Base-by-base conservation (phyloP, 2,113 vertebrate species). In the Pteronura brasiliensis region DNA sequence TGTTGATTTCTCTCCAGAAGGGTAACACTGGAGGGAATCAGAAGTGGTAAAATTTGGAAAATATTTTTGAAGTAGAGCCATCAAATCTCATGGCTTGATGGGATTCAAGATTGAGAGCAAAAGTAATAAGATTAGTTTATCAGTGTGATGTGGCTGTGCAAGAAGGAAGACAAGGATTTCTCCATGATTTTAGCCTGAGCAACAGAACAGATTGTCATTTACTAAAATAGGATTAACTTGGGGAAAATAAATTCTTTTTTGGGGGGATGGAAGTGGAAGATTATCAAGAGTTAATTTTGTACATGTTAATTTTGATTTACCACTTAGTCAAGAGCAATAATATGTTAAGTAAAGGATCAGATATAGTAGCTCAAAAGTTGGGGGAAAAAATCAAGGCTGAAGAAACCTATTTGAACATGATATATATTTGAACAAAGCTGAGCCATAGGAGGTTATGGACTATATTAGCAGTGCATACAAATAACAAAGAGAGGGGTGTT, bases 1-100 rank as follows among this genome's bases (percentile, higher is more conserved):
- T 74, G 74, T 4, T 69, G 14, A 93, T 42, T 42, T 83, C 63
- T 59, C 31, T 79, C 47, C 39, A 57, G 71, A 44, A 4, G 34
- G 11, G 63, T 44, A 87, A 14, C 29, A 93, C 39, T 59, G 11
- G 1, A 87, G 14, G 14, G 31, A 15, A 39, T 34, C 47, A 93
- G 44, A 90, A 95, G 44, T 42, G 44, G 7, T 90, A 72, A 83
- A 44, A 74, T 67, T 67, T 93, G 52, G 21, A 90, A 65, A 47
- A 13, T 20, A 74, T 88, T 95, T 94, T 88, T 42, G 49, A 92
- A 80, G 29, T 14, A 72, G 0, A 65, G 18, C 10, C 27, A 88
- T 69, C 20, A 92, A 55, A 52, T 55, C 79, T 59, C 84, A 2
- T 5, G 77, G n/a, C 57, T n/a, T 77, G 10, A 47, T 63, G 20